Evolutionary conservation across 1,140 invertebrate genomes (phyloP), one percentile per base, ranked within the genome.

Genomic region (Rhagoletis zephyria): DNA sequence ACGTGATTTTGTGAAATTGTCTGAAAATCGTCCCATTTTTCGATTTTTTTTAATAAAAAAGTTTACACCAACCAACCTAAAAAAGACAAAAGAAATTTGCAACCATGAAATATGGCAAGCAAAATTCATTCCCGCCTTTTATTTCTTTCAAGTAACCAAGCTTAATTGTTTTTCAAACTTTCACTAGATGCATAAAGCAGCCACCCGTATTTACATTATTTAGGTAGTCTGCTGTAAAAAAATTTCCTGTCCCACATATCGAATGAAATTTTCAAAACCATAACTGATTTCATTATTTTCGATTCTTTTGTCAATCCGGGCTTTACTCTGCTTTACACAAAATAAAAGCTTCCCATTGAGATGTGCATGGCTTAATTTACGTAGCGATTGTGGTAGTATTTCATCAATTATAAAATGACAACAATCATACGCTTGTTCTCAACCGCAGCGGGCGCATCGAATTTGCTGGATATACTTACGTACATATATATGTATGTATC

Each of bases 331-430:
- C n/a, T 30, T 65, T 45, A 40, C 45, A 4, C 12, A 45, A n/a
- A 42, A 74, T 42, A 74, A 74, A 74, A 45, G 67, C 67, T 6
- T 16, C 12, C 42, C 42, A 74, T 74, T 74, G 48, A 45, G 45
- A 48, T 6, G 67, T n/a, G 67, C 42, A 45, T 74, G 45, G 67
- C 67, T 74, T 14, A 74, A 45, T 74, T 40, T 74, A 74, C 40
- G 14, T 42, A 74, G 42, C 42, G 45, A 74, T 74, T 48, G 67
- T 16, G 67, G 67, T 45, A 16, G 45, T 74, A 74, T 74, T 74
- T 74, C 40, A 74, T 16, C 40, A 74, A 74, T 74, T 14, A 45
- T 42, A 14, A 45, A 74, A 74, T 74, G 42, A 74, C 42, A 74
- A 45, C 9, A 48, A 16, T 45, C 12, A 48, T n/a, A 16, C 16